phyloP scores from a whole-genome alignment of 2,113 vertebrate species.

The Meles meles region DNA sequence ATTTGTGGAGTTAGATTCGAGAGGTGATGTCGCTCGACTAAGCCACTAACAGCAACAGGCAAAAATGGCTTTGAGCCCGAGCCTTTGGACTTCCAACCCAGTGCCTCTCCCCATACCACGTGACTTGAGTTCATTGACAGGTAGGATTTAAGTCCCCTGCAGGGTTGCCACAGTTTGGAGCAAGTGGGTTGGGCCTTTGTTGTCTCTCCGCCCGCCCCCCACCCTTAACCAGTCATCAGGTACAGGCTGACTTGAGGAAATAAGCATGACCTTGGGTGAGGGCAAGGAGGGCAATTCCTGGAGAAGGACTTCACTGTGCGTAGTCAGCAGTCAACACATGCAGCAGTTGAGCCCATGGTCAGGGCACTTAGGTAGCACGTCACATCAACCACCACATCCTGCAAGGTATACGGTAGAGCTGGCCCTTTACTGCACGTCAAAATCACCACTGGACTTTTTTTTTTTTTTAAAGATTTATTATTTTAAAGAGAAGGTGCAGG shows the following conservation, averaged over 20 bases:
- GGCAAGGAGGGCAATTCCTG: not conserved
- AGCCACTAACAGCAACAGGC: not conserved
- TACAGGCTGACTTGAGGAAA: not conserved
- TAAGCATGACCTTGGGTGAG: not conserved
- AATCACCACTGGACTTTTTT: not conserved
- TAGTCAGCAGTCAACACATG: not conserved
- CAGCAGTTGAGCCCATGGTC: not conserved
- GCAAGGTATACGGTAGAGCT: not conserved
- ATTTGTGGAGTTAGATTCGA: not conserved
- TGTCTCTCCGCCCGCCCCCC: not conserved
- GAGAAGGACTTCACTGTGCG: not conserved
- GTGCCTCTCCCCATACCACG: rapidly evolving
- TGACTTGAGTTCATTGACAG: not conserved
- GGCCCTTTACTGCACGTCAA: not conserved
- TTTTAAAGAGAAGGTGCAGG: not conserved
- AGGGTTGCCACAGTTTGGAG: not conserved
- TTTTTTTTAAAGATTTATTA: not conserved
- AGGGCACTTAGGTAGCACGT: not conserved
- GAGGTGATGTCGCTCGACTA: not conserved
- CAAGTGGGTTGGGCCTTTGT: not conserved
- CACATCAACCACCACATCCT: not conserved
- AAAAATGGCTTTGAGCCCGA: not conserved
- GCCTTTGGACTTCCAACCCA: not conserved
- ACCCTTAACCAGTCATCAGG: not conserved
- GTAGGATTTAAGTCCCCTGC: not conserved